A percentile compares a stretch with the other conserved stretches of the same genome.
These are phyloP conservation scores for Phorcus lineatus DNA, from an alignment of 2,888 invertebrate species.

Conservation along the genomic window DNA sequence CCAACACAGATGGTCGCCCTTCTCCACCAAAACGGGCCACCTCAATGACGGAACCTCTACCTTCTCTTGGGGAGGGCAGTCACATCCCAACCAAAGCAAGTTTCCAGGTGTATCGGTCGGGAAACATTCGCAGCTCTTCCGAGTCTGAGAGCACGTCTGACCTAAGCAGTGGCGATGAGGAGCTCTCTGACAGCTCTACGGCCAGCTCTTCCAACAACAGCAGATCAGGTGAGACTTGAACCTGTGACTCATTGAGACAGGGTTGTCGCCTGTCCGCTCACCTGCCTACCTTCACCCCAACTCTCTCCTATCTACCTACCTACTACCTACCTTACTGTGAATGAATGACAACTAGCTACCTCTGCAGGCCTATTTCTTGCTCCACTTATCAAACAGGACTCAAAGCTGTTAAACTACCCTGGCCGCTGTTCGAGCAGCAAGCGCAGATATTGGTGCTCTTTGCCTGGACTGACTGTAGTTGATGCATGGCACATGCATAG, in stretches of 20 bases:
- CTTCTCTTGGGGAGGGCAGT: constrained; percentile 54
- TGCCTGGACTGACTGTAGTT: not conserved
- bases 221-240: constrained; percentile 58
- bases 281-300: not conserved
- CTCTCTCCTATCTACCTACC: not conserved
- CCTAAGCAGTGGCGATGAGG: constrained; percentile 68
- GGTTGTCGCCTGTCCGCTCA: not conserved
- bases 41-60: constrained; percentile 55
- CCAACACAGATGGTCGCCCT: constrained; percentile 45
- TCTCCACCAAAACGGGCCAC: constrained; percentile 64
- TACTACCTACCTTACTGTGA: constrained; percentile 3
- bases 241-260: constrained; percentile 15
- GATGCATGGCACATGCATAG: constrained; percentile 14
- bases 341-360: constrained; percentile 14
- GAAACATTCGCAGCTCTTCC: constrained; percentile 62
- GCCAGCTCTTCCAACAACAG: constrained; percentile 65
- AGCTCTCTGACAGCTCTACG: constrained; percentile 63
- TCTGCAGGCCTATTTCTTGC: constrained; percentile 8
- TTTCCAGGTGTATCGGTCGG: constrained; percentile 77
- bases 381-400: not conserved
- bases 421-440: not conserved
- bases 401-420: not conserved
- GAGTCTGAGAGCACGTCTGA: constrained; percentile 71
- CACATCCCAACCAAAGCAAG: constrained; percentile 74
- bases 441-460: not conserved